Evolutionary conservation across 2,113 vertebrate species (phyloP).

Genomic region (Peromyscus maniculatus): DNA sequence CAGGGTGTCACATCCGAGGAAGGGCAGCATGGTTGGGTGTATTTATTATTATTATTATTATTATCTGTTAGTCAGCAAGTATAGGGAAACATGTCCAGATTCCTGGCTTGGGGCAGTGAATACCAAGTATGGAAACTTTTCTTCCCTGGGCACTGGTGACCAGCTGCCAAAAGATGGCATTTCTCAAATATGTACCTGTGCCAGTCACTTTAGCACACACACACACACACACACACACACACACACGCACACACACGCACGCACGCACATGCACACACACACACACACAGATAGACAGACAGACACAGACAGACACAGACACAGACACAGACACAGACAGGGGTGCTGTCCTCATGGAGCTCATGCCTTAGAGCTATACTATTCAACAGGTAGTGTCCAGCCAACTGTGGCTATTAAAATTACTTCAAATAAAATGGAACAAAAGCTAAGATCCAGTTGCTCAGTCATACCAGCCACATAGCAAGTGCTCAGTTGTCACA

Average conservation of each 20-base stretch:
- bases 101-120: neutral
- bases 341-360: neutral
- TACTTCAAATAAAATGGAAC: constrained; percentile 34
- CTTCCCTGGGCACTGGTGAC: neutral
- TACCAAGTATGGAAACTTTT: neutral
- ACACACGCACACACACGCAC: too few species aligned
- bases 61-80: neutral
- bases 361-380: neutral
- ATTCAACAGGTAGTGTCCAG: neutral
- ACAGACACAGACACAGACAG: neutral
- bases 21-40: neutral
- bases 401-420: neutral
- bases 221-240: neutral
- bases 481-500: neutral
- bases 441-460: neutral
- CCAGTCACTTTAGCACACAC: neutral
- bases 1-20: neutral
- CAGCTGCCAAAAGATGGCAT: neutral
- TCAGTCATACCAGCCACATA: neutral
- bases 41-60: neutral
- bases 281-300: neutral
- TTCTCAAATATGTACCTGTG: neutral
- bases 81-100: too few species aligned
- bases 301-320: neutral
- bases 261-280: too few species aligned